Evolutionary conservation across 2,888 invertebrate genomes (phyloP).

Genomic region (Amiota minor): DNA sequence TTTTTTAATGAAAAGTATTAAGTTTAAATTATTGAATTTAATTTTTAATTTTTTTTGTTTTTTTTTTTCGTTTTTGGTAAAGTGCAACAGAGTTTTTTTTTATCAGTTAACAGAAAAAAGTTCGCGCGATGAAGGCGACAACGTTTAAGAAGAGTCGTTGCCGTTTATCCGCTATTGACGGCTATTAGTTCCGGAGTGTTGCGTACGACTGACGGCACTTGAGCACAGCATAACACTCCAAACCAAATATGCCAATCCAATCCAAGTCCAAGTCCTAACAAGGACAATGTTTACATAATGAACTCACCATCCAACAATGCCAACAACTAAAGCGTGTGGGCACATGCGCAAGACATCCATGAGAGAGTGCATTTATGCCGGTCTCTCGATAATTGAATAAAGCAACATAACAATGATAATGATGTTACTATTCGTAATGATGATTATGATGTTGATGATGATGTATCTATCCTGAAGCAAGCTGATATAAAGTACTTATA

Average conservation of each 20-base stretch:
- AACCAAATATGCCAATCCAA: neutral
- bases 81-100: too few species aligned
- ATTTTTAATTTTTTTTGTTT: neutral
- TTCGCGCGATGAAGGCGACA: slow-evolving; percentile 12
- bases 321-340: slow-evolving; percentile 45
- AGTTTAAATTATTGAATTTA: too few species aligned
- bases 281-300: slow-evolving; percentile 57
- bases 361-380: slow-evolving; percentile 35
- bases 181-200: slow-evolving; percentile 26
- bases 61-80: neutral
- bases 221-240: slow-evolving; percentile 9
- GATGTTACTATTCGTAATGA: neutral
- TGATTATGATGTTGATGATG: neutral
- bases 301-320: slow-evolving; percentile 30
- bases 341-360: slow-evolving; percentile 55
- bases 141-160: neutral
- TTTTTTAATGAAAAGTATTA: too few species aligned
- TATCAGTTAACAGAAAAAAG: neutral
- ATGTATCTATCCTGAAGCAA: neutral
- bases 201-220: slow-evolving; percentile 28
- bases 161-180: slow-evolving; percentile 24
- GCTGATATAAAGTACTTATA: too few species aligned
- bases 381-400: slow-evolving; percentile 18
- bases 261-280: slow-evolving; percentile 6
- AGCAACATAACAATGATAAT: too few species aligned